Evolutionary conservation across 2,113 vertebrate species (phyloP).

Genomic region (Podocnemis expansa): DNA sequence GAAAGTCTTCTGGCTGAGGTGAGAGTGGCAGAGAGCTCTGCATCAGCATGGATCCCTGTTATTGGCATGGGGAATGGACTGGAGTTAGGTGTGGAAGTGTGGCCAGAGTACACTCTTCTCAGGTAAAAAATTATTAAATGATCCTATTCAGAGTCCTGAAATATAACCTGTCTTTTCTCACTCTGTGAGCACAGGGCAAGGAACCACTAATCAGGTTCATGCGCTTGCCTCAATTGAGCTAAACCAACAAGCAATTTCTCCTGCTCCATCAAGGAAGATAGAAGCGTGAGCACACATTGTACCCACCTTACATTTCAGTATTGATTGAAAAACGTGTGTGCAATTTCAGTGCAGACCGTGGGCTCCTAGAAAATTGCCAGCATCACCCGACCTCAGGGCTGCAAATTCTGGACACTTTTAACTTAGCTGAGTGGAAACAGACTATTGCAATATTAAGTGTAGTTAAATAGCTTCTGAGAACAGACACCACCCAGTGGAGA

Average conservation of each 20-base stretch:
- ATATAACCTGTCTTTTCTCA: neutral
- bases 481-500: constrained; percentile 41
- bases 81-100: too few relatives aligned
- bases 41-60: neutral
- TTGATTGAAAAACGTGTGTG: neutral
- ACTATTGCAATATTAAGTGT: neutral
- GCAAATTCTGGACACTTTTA: neutral
- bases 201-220: neutral
- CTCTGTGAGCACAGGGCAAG: too few relatives aligned
- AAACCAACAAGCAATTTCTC: accelerated
- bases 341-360: neutral
- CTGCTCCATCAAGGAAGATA: neutral
- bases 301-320: neutral
- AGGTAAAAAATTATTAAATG: neutral
- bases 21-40: neutral
- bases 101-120: neutral
- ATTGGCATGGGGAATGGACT: neutral
- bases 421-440: neutral
- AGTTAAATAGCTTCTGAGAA: neutral
- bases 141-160: neutral
- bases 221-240: neutral
- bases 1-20: neutral
- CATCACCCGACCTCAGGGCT: accelerated
- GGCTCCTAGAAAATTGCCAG: accelerated
- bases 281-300: accelerated